A percentile compares a stretch with the other conserved stretches of the same genome.
Evolutionary conservation across 92 coral and sea anemone genomes (phyloP).

Genomic region (Parazoanthus darwini): DNA sequence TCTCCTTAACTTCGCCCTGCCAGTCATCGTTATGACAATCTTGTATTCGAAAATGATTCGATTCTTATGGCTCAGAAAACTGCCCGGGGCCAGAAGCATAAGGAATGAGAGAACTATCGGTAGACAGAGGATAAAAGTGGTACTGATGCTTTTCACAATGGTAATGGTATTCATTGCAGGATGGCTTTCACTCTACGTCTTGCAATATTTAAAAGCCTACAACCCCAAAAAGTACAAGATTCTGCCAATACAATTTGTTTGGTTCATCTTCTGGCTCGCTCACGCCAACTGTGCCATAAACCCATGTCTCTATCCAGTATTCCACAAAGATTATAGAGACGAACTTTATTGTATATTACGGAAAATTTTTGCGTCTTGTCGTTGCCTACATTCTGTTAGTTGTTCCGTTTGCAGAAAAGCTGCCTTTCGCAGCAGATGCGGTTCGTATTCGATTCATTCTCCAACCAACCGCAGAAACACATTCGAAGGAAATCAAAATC

Average conservation of each 20-base stretch:
- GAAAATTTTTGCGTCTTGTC: background rate
- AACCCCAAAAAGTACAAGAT: background rate
- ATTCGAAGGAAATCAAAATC: background rate
- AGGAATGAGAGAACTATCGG: background rate
- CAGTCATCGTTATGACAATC: background rate
- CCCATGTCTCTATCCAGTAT: constrained; percentile 21
- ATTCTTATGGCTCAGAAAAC: constrained; percentile 14
- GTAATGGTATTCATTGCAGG: background rate
- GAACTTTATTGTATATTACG: background rate
- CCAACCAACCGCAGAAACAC: background rate
- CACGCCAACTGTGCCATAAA: constrained; percentile 32
- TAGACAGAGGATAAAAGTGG: constrained; percentile 1
- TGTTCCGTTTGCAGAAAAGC: background rate
- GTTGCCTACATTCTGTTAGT: background rate
- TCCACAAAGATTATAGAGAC: constrained; percentile 1
- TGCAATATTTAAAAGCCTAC: background rate
- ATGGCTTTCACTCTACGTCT: constrained; percentile 11
- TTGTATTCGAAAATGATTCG: constrained; percentile 18
- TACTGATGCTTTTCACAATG: constrained; percentile 17
- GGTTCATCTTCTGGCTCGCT: constrained; percentile 1
- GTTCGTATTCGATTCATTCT: background rate
- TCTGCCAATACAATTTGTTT: background rate
- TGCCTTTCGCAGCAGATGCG: background rate
- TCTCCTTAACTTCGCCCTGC: background rate
- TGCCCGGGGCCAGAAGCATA: constrained; percentile 12